A percentile compares a stretch with the other conserved stretches of the same genome.
These are phyloP conservation scores for Pteronura brasiliensis DNA, from an alignment of 2,113 vertebrate genomes.

Conservation along the genomic window DNA sequence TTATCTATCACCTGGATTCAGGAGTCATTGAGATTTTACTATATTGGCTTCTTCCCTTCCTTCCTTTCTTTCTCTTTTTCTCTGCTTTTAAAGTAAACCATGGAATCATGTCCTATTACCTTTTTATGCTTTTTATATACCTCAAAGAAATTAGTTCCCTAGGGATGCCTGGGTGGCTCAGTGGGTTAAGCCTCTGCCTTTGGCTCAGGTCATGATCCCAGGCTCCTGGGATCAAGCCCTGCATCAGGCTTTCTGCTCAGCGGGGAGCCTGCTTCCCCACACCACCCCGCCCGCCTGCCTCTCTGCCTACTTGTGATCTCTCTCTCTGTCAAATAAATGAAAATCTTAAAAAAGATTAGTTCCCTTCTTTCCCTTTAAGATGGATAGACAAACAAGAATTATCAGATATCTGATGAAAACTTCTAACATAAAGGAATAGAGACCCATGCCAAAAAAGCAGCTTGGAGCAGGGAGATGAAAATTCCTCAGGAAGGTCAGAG, in stretches of 20 bases:
- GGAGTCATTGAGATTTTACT: not conserved
- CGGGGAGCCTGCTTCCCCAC: no score
- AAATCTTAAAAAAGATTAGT: not conserved
- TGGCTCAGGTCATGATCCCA: no score
- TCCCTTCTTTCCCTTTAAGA: not conserved
- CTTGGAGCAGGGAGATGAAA: not conserved
- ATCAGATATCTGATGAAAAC: not conserved
- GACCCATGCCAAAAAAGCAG: not conserved
- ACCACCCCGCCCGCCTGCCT: no score
- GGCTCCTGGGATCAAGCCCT: no score
- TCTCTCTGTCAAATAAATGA: no score
- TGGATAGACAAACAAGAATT: not conserved
- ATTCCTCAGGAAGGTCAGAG: not conserved
- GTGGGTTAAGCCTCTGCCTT: no score
- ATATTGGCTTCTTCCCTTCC: not conserved
- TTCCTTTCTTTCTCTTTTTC: not conserved
- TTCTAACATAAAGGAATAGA: not conserved
- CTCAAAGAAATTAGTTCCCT: not conserved
- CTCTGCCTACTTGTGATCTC: no score
- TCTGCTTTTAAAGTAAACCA: not conserved
- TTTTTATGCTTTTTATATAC: not conserved
- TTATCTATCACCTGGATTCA: not conserved
- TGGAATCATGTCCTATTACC: not conserved
- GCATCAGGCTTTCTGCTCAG: no score
- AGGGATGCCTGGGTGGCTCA: no score